Base-by-base conservation (phyloP, 2,113 vertebrate species). In the Beaufortia kweichowensis region DNA sequence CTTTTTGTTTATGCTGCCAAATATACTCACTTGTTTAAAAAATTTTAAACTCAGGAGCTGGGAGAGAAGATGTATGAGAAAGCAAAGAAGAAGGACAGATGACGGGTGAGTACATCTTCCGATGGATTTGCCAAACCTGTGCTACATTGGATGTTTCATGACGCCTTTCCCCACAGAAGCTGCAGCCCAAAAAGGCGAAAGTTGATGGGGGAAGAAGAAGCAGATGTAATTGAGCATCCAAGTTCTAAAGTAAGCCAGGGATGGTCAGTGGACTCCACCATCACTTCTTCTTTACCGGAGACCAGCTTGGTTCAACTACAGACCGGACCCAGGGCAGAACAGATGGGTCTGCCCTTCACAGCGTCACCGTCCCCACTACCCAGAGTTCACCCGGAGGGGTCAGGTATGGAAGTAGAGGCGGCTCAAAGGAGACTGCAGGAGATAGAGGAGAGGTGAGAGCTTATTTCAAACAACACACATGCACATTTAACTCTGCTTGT, bases 381-480 rank as follows among this genome's bases (percentile, higher is more conserved):
- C 26, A 73, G 75, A 59, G 68, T 61, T 8, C 87, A 88, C 17
- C 24, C 81, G 0, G 90, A 90, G 46, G 82, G 73, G 29, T 88
- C 85, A 79, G 84, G 88, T 81, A 92, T 92, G 89, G 91, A 93
- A 79, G 78, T 92, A n/a, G 92, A 91, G 62, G 85, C 91, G 0
- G 91, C 91, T 55, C 92, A 93, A 75, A 90, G 87, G 78, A 91
- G 78, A 74, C 89, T 93, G 55, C 89, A 87, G 84, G 91, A 93
- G 82, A 93, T 93, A 0, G 91, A 93, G 81, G 89, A 92, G 73
- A 87, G 92, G 92, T 92, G 55, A 81, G 81, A 55, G 3, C 1
- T 29, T 31, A 3, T 31, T 48, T n/a, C 12, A 28, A 48, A 7
- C n/a, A 43, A 3, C 3, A 28, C 1, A n/a, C 14, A 7, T 57